Percentiles rank a stretch among this genome's conserved stretches.
phyloP scores from a whole-genome alignment of 2,797 vertebrate species.

The Phataginus tricuspis region DNA sequence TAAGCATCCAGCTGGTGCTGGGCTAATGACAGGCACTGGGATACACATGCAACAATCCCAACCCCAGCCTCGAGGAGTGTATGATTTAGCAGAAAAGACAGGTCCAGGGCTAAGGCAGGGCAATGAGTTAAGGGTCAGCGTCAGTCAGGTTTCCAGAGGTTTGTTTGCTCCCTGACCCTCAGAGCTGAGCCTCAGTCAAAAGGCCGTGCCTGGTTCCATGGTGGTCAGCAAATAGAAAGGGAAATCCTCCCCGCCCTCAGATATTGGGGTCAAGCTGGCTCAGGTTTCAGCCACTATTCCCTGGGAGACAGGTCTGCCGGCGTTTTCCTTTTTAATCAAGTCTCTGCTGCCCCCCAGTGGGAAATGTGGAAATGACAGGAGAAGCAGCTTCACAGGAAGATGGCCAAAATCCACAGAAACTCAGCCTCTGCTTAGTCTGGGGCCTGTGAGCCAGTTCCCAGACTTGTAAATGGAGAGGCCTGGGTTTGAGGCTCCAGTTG shows the following conservation, averaged over 20 bases:
- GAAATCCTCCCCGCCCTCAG: background rate
- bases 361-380: rapidly evolving
- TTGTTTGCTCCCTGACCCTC: background rate
- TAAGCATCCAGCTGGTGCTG: background rate
- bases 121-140: background rate
- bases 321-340: constrained; percentile 43
- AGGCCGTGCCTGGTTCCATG: background rate
- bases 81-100: background rate
- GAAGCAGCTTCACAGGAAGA: background rate
- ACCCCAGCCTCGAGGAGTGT: background rate
- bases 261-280: background rate
- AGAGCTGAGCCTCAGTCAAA: background rate
- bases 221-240: background rate
- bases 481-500: background rate
- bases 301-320: rapidly evolving
- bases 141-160: background rate
- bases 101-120: background rate
- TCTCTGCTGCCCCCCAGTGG: constrained; percentile 85
- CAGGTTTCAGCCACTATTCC: background rate
- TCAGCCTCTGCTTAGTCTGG: background rate
- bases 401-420: background rate
- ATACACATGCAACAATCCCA: background rate
- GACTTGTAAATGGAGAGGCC: background rate
- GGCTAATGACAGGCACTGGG: background rate
- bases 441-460: background rate